Base-by-base conservation (phyloP, 2,888 invertebrate genomes). In the Protonemura montana region DNA sequence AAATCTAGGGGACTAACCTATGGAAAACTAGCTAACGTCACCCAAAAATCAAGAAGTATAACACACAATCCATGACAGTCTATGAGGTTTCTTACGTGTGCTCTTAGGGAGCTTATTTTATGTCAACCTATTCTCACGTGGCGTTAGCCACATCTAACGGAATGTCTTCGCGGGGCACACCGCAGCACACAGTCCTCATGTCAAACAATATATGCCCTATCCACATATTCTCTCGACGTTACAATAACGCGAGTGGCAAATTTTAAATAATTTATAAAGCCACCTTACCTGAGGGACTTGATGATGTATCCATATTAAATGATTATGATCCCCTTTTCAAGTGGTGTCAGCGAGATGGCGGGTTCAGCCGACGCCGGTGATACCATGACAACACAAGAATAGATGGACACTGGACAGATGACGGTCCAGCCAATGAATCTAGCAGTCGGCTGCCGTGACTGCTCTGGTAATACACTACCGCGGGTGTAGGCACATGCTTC, bases 221-320 rank as follows among this genome's bases (percentile, higher is more conserved):
- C 59, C 59, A 59, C 59, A 10, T 21, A 59, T 13, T 21, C 6
- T 59, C 59, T 16, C 59, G 59, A 10, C 1, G 21, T 21, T 59
- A 59, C 59, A 59, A 59, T 59, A n/a, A n/a, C 21, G 13, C 59
- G 16, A 59, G 21, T 7, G 13, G 16, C 6, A 59, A 59, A 59
- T 21, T 21, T 10, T 59, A 21, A 59, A 59, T 59, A 59, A 59
- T 59, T 59, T 59, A 59, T 21, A 59, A 59, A 59, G 59, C 78
- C 10, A 13, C 25, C 78, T 78, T 78, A 78, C 78, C 78, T 27
- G 28, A 21, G 26, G 78, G 78, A 78, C 5, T 28, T 5, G 78
- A 78, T 78, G 78, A 78, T 78, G n/a, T 78, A 78, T 78, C 78
- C 78, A 78, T 78, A 78, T 78, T 78, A 26, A 26, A 78, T 78